Evolutionary conservation across 2,113 vertebrate species (phyloP).

Genomic region (Spilogale gracilis): DNA sequence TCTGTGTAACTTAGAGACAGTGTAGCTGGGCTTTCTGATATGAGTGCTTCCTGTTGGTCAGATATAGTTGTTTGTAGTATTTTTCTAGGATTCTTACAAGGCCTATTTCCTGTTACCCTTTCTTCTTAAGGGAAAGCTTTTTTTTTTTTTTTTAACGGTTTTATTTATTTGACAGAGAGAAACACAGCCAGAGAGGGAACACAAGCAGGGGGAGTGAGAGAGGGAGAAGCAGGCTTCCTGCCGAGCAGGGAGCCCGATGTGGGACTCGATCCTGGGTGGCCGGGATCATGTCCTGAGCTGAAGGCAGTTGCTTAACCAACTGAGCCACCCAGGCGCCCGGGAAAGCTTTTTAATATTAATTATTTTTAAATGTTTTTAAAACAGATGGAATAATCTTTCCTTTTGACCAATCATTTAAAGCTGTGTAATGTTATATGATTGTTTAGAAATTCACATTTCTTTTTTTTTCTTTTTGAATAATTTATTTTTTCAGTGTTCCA

Average conservation of each 20-base stretch:
- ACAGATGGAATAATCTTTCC: not conserved
- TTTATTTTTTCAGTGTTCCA: no score
- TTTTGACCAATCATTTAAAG: conserved; percentile 45
- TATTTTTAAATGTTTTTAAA: conserved; percentile 6
- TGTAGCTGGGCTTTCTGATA: not conserved
- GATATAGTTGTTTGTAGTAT: conserved; percentile 20
- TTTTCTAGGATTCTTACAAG: conserved; percentile 44
- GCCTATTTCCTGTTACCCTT: conserved; percentile 22
- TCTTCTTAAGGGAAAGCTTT: conserved; percentile 37
- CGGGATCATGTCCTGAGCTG: no score
- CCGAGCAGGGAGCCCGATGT: no score
- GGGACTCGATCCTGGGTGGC: no score
- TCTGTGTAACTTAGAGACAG: not conserved
- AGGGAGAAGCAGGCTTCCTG: no score
- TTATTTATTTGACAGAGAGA: no score
- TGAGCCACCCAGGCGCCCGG: not conserved
- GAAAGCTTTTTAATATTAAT: conserved; percentile 44
- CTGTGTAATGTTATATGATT: conserved; percentile 4
- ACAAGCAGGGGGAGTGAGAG: no score
- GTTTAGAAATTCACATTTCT: conserved; percentile 35
- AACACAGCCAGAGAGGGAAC: no score
- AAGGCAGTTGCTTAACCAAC: no score
- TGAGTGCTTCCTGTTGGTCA: conserved; percentile 28
- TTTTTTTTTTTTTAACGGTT: not conserved
- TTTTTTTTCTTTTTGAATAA: not conserved